Base-by-base conservation (phyloP, 2,888 invertebrate species). In the Craniophora ligustri region DNA sequence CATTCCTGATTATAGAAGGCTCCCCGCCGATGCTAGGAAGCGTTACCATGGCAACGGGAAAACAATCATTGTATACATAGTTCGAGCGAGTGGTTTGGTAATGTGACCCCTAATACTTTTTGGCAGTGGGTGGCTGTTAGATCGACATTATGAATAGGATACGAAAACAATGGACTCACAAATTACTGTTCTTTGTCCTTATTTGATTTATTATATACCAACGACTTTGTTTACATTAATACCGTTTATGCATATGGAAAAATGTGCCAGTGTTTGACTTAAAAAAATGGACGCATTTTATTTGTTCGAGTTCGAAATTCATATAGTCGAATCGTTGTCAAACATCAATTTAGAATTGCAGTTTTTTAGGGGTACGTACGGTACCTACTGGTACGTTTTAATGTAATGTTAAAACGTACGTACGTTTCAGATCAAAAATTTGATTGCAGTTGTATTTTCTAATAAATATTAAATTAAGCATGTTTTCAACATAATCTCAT, bases 1-100 rank as follows among this genome's bases (percentile, higher is more conserved):
- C 11, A 28, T 44, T 1, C 10, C 8, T 46, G 36, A 57, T 46
- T 41, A 28, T 5, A 3, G 8, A n/a, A 11, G 28, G 10, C 14
- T 16, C 14, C 44, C 11, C 8, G 23, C 30, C n/a, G 13, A 48
- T 38, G 39, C 18, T 49, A 58, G n/a, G 15, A 49, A 51, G 61
- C 10, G 53, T 66, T 51, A 39, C n/a, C 45, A 57, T 56, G 23
- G 47, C 13, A 32, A 51, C 38, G 21, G 26, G 31, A 40, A 51
- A 13, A 42, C 32, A 50, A 11, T 11, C 23, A 36, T 30, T 32
- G 14, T 32, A 26, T 28, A 19, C 2, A 14, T 13, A 14, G 3
- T 18, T 3, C 8, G 15, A 14, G 28, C 1, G 26, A 44, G 21
- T 39, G 3, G 23, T 39, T 14, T 31, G 21, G 21, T 13, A 34